Conservation (phyloP, 1,140 invertebrate species). For the Apocrypta bakeri region DNA sequence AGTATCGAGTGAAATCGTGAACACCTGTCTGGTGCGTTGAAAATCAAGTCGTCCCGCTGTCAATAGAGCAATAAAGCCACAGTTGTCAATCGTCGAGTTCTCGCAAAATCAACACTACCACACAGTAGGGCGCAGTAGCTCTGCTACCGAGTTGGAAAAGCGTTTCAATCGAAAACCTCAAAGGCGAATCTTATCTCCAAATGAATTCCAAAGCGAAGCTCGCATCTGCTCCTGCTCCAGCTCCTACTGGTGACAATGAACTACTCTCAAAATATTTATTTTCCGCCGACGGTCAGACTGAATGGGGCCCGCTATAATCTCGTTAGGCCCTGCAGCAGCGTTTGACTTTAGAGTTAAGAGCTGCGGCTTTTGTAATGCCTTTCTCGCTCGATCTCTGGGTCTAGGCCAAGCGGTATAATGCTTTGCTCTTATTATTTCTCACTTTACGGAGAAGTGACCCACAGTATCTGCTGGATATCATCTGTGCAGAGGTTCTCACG, state of each 20-base stretch:
- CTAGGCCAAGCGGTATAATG: background rate
- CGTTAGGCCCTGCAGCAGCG: background rate
- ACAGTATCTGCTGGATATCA: background rate
- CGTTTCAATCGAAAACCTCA: background rate
- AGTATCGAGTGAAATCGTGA: background rate
- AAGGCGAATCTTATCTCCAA: background rate
- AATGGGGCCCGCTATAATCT: background rate
- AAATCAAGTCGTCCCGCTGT: background rate
- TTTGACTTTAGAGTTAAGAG: background rate
- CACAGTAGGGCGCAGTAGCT: too few species aligned
- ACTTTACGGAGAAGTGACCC: background rate
- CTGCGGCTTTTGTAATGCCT: background rate
- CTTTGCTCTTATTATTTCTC: background rate
- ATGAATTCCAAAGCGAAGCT: background rate
- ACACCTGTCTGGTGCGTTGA: background rate
- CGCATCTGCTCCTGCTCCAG: background rate
- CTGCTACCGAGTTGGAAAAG: background rate
- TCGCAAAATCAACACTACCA: background rate
- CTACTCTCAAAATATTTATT: constrained; percentile 3
- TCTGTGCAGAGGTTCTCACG: background rate
- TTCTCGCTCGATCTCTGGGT: background rate
- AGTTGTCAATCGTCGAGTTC: background rate
- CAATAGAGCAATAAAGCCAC: background rate
- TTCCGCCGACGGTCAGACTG: background rate
- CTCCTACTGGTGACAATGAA: background rate